Evolutionary conservation across 2,888 invertebrate species (phyloP), one percentile per base, ranked within the genome.

Genomic region (Druceiella hillmani): DNA sequence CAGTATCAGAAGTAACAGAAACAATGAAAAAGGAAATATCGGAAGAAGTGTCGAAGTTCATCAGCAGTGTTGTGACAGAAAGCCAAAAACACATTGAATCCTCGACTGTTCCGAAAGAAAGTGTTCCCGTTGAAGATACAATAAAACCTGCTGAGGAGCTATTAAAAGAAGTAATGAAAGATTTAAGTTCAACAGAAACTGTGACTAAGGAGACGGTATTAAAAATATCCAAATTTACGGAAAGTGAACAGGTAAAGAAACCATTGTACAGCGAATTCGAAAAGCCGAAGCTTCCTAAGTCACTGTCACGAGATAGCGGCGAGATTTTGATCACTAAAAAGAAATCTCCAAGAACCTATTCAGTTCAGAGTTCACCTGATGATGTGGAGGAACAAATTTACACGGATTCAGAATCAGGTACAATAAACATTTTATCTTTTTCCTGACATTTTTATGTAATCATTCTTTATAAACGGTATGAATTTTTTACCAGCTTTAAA

Each of bases 371-470:
- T 50, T 72, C 72, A 9, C 72, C 72, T 2, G 72, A 73, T 40
- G 72, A 73, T 61, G 64, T 72, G 14, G 72, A 73, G 52, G 72
- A 72, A 50, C 71, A 73, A 45, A 71, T 73, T 43, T 73, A 71
- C 37, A 70, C 72, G 20, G 72, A 73, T 51, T 71, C 72, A 3
- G 72, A 73, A 60, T 72, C 72, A 43, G 72, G 72, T 72, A 53
- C 3, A 2, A 11, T 20, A 7, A 26, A 32, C 14, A 9, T 9
- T 25, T 42, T n/a, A 34, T 35, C 22, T 10, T 20, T 38, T 15
- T 27, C 24, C 30, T 17, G 22, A 13, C 17, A 36, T 25, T 9
- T 6, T 11, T 15, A 26, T 17, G 22, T 11, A 31, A 9, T 7
- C 11, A 32, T 24, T 13, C 12, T 38, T n/a, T 22, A 22, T 7